Evolutionary conservation across 2,797 vertebrate genomes (phyloP), one percentile per base, ranked within the genome.

Genomic region (Malacoraja senta): DNA sequence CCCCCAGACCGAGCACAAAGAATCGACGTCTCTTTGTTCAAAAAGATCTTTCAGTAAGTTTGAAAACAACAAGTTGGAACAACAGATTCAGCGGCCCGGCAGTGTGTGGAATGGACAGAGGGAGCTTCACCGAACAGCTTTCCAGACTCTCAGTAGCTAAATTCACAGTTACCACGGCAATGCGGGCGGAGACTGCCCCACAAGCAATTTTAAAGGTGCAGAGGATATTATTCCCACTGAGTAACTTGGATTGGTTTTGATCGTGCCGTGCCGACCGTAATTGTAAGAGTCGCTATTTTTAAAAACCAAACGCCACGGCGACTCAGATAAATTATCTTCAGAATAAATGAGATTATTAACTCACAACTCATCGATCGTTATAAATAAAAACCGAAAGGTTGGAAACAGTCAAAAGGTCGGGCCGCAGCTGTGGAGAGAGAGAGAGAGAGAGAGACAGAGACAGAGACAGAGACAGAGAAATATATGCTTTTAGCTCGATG

Each of bases 91-190:
- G 8, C 35, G 2, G 4, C 63, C 9, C 19, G 1, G 8, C 68
- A 21, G 44, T 26, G 35, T 74, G 24, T 15, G 12, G 29, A 53
- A 24, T 53, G 24, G 81, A 12, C 26, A 58, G 24, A 53, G 44
- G 24, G 24, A 12, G 53, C 90, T 92, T 53, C 71, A 38, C 68
- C 65, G 21, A 35, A 38, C 32, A 26, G 35, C 19, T 29, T 86
- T 44, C 4, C 35, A 38, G 68, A 58, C n/a, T 38, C 21, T 13
- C 32, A n/a, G 38, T 44, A 92, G 71, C 38, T 29, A 68, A 32
- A 58, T 35, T 76, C 90, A 74, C 8, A 13, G 90, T 92, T 76
- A 71, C 71, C 38, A 76, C 65, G 44, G 90, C 72, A 92, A 92
- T 71, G 71, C 68, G 0, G 71, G 90, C 90, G 72, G 35, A 76